These are phyloP conservation scores for Pyrrhosoma nymphula DNA, from an alignment of 2,888 invertebrate genomes.

Conservation along the genomic window DNA sequence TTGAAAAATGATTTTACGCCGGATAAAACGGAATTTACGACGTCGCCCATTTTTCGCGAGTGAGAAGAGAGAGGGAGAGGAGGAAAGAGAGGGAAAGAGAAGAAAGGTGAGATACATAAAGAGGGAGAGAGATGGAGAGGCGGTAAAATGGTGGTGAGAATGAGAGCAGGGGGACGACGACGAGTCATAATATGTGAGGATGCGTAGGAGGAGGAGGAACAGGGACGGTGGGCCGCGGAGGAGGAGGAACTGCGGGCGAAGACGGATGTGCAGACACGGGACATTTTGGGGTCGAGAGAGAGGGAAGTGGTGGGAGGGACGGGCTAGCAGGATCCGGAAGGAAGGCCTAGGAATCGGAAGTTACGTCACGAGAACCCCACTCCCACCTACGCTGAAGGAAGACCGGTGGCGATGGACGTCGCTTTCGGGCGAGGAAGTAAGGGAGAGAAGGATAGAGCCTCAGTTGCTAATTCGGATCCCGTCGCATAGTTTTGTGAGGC, in stretches of 20 bases:
- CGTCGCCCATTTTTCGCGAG: slow-evolving; percentile 38
- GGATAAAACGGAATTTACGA: slow-evolving; percentile 64
- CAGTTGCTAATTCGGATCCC: neutral
- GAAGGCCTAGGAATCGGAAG: neutral
- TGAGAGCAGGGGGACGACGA: neutral
- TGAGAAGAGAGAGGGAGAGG: neutral
- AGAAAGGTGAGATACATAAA: neutral
- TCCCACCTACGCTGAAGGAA: neutral
- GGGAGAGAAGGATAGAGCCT: neutral
- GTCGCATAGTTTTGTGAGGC: neutral
- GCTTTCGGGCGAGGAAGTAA: neutral
- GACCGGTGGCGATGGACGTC: neutral
- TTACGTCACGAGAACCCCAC: neutral
- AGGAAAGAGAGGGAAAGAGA: neutral
- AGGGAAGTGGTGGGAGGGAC: neutral
- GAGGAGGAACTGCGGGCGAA: neutral
- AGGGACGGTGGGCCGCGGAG: neutral
- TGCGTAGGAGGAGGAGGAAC: neutral
- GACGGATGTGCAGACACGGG: neutral
- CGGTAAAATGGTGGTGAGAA: neutral
- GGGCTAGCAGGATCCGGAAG: neutral
- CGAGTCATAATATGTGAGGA: neutral
- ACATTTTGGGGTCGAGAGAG: neutral
- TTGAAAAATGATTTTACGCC: slow-evolving; percentile 58
- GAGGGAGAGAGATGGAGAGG: neutral